These are phyloP conservation scores for Corbicula japonica DNA, from an alignment of 2,888 invertebrate genomes.

Conservation along the genomic window DNA sequence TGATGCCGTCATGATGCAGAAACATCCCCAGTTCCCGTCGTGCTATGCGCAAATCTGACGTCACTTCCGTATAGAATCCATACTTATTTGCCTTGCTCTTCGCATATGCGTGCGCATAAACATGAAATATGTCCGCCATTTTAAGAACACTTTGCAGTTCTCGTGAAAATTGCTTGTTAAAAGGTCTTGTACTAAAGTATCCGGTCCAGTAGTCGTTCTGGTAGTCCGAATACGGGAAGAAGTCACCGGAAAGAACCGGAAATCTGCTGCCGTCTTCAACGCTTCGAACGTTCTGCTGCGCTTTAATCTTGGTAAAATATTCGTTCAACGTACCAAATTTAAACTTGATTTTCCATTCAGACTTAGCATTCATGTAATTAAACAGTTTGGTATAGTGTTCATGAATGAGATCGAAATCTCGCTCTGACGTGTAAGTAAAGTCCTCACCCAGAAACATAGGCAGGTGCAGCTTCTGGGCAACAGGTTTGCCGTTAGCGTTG, in stretches of 20 bases:
- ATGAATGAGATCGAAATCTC: conserved; percentile 98
- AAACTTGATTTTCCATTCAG: conserved; percentile 88
- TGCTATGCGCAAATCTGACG: conserved; percentile 86
- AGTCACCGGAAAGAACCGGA: conserved; percentile 96
- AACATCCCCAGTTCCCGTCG: conserved; percentile 96
- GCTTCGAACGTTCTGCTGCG: conserved; percentile 53
- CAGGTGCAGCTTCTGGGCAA: conserved; percentile 87
- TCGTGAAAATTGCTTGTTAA: conserved; percentile 90
- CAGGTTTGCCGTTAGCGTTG: not conserved
- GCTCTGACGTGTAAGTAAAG: conserved; percentile 95
- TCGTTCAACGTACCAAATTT: conserved; percentile 95
- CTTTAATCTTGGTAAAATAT: conserved; percentile 92
- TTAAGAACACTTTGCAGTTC: conserved; percentile 87
- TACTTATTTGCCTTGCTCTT: conserved; percentile 21
- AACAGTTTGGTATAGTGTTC: conserved; percentile 95
- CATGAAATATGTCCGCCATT: conserved; percentile 83
- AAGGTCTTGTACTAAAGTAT: conserved; percentile 93
- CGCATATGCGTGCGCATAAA: conserved; percentile 74
- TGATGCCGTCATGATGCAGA: conserved; percentile 99
- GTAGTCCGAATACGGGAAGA: conserved; percentile 98
- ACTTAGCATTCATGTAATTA: conserved; percentile 94
- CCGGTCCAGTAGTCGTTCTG: conserved; percentile 97
- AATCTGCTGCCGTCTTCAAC: conserved; percentile 87
- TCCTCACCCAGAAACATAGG: conserved; percentile 98
- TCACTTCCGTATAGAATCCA: conserved; percentile 85